A percentile compares a stretch with the other conserved stretches of the same genome.
Evolutionary conservation across 37 sponge, comb jelly and placozoan genomes (phyloP).

Genomic region (Eunapius fragilis): DNA sequence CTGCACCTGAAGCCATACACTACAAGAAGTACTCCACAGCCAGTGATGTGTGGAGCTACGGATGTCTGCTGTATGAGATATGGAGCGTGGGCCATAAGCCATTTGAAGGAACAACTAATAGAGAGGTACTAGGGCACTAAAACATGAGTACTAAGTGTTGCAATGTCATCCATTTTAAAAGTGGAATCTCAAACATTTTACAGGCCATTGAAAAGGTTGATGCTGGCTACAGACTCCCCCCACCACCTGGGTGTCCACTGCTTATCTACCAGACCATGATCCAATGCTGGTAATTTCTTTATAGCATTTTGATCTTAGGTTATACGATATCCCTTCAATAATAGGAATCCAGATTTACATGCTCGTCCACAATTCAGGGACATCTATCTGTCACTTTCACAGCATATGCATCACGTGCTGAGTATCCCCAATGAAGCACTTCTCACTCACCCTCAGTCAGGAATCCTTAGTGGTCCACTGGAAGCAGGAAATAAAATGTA

Average conservation of each 20-base stretch:
- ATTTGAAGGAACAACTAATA: conserved; percentile 15
- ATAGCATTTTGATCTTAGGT: background rate
- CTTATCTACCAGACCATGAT: background rate
- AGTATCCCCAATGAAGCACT: background rate
- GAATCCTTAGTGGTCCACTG: background rate
- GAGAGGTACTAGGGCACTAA: background rate
- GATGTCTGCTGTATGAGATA: conserved; percentile 15
- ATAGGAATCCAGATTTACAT: background rate
- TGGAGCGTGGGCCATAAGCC: conserved; percentile 58
- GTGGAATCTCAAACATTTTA: too few relatives aligned
- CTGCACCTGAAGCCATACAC: conserved; percentile 65
- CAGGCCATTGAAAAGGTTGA: background rate
- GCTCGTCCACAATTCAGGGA: background rate
- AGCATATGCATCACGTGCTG: background rate
- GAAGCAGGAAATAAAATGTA: background rate
- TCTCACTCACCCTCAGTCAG: background rate
- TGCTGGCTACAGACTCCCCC: background rate
- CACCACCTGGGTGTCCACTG: background rate
- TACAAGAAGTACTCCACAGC: conserved; percentile 2
- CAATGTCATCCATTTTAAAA: too few relatives aligned
- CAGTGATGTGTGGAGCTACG: background rate
- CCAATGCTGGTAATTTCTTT: background rate
- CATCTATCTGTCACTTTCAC: background rate
- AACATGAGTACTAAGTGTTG: too few relatives aligned
- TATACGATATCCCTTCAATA: background rate